Evolutionary conservation across 2,113 vertebrate species (phyloP), one percentile per base, ranked within the genome.

Genomic region (Tragelaphus buxtoni): DNA sequence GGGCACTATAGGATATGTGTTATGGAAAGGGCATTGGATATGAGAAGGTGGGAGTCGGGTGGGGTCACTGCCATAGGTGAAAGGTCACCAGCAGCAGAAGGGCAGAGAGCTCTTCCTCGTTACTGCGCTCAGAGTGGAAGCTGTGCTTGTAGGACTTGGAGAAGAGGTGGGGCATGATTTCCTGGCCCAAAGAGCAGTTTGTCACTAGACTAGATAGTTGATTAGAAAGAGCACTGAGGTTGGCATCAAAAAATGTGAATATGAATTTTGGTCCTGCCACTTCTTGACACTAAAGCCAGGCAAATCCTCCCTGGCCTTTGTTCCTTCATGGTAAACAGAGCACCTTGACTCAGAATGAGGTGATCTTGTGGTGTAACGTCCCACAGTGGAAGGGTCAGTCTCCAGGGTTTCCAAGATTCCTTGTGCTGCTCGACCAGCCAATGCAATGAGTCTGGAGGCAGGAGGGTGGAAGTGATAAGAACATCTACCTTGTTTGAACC

Each of bases 21-120:
- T 24, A 24, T 14, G 30, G 45, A 90, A 63, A 72, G 14, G 30
- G 9, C 26, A 9, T 2, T 80, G 63, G 1, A 7, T n/a, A 18
- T 81, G 45, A 39, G 26, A 16, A 35, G 53, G 13, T 65, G 42
- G 55, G 24, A 4, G 1, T 39, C 28, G 14, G 3, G 1, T 39
- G 28, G 11, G n/a, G 45, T 56, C 35, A 0, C 45, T 20, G 4
- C 1, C 5, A 7, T 12, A 22, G 51, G 20, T 11, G 7, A n/a
- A 74, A n/a, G 32, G 39, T 58, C 39, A 22, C 35, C 51, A 13
- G 14, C 11, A n/a, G 35, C 14, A 30, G 45, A 55, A 55, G 30
- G 42, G 8, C 1, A 0, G 11, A 3, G 32, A 45, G 8, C 39
- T 72, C 42, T 56, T 35, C 3, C 32, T 39, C 3, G 0, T 56